Percentiles rank a stretch among this genome's conserved stretches.
phyloP scores from a whole-genome alignment of 1,140 invertebrate species.

The Aphelinus certus region DNA sequence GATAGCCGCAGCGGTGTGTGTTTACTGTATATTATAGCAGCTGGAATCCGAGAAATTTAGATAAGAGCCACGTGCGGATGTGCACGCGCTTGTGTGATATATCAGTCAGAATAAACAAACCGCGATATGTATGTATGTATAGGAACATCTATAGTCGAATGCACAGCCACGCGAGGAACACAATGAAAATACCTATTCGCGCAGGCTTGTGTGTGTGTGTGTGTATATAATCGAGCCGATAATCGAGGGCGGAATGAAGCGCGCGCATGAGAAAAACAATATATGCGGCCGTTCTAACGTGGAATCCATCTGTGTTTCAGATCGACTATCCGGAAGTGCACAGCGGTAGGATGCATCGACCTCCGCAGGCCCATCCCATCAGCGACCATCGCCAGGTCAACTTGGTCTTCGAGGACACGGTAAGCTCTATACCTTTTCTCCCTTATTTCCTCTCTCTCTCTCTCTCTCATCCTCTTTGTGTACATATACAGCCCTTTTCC shows the following conservation, averaged over 20 bases:
- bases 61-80: too few relatives aligned
- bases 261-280: too few relatives aligned
- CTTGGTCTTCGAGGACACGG: conserved; percentile 71
- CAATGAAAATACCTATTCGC: neutral
- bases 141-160: too few relatives aligned
- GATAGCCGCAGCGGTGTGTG: too few relatives aligned
- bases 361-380: conserved; percentile 66
- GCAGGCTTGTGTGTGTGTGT: neutral
- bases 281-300: neutral
- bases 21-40: too few relatives aligned
- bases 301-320: conserved; percentile 64
- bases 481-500: too few relatives aligned
- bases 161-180: too few relatives aligned
- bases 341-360: conserved; percentile 67
- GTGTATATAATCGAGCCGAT: neutral
- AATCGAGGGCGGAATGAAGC: too few relatives aligned
- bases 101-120: too few relatives aligned
- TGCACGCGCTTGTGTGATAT: too few relatives aligned
- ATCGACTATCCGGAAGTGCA: conserved; percentile 84
- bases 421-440: conserved; percentile 57
- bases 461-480: conserved; percentile 32
- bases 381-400: conserved; percentile 69
- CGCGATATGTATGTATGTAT: too few relatives aligned
- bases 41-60: too few relatives aligned
- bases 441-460: conserved; percentile 8